Evolutionary conservation across 2,797 vertebrate genomes (phyloP), one percentile per base, ranked within the genome.

Genomic region (Agapornis canus): DNA sequence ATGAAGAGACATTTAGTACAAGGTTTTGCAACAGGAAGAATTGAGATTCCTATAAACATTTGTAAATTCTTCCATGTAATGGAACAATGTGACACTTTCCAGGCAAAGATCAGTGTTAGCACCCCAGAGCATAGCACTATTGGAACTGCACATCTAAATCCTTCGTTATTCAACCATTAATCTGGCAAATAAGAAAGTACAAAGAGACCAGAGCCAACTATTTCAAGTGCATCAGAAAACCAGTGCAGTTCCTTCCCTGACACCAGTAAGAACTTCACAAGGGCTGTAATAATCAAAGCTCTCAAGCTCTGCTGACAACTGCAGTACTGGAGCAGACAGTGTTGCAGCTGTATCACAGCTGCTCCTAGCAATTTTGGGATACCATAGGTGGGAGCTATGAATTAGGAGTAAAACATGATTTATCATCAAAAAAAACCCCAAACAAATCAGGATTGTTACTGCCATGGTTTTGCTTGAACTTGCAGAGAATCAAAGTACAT

Each of bases 271-370:
- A 88, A 18, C 13, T 95, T 95, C 71, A 73, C 39, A 89, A 90
- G 52, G 52, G 70, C 82, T 94, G 88, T 86, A 95, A 92, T 86
- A 95, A 92, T 76, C 70, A 92, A 91, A 84, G 72, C 79, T 51
- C 26, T 49, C 76, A 61, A 7, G 47, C 81, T 83, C 92, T 89
- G 88, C 70, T 47, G 91, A 56, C 42, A 77, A 94, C 71, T 16
- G 27, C 51, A 68, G 90, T 52, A 65, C 72, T 42, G 66, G 77
- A 97, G 92, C 47, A 45, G 69, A 86, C 81, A 86, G 68, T 40
- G 54, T 79, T 42, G 21, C 92, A 96, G 96, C 95, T 95, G 95
- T 59, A 80, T 29, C 82, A 89, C 82, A 97, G 94, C 95, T 95
- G 92, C 84, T 87, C 68, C 82, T 89, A 66, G 86, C 32, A 0